These are phyloP conservation scores for Mesorhabditis spiculigera DNA, from an alignment of 2,888 invertebrate genomes.

Conservation along the genomic window DNA sequence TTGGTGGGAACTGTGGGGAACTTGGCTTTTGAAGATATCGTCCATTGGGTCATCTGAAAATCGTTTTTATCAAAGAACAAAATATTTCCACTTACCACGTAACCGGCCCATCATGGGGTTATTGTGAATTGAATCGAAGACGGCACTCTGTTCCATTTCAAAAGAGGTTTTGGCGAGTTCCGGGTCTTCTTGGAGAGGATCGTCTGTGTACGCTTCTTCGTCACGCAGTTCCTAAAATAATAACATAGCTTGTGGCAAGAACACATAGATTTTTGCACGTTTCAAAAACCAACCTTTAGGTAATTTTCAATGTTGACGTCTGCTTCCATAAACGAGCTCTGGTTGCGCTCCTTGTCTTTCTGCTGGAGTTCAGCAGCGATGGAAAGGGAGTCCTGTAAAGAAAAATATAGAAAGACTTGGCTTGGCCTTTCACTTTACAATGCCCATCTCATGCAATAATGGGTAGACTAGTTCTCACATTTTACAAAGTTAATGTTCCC, in stretches of 20 bases:
- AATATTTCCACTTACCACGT: no score
- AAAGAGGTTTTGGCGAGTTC: background rate
- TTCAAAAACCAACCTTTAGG: constrained; percentile 8
- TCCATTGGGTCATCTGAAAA: background rate
- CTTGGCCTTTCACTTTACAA: no score
- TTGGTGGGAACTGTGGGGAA: background rate
- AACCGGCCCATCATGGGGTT: background rate
- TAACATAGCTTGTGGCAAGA: background rate
- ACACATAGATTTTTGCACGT: no score
- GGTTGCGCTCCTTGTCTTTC: constrained; percentile 13
- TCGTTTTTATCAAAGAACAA: background rate
- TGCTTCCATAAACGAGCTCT: constrained; percentile 28
- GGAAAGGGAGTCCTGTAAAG: constrained; percentile 10
- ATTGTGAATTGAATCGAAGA: background rate
- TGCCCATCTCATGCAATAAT: no score
- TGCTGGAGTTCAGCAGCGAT: constrained; percentile 14
- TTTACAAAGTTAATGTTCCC: no score
- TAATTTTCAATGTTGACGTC: constrained; percentile 29
- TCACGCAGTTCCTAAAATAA: background rate
- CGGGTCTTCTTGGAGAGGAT: background rate
- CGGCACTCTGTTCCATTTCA: background rate
- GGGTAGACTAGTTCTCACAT: no score
- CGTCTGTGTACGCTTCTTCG: background rate
- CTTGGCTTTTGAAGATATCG: background rate
- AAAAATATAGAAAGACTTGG: no score